These are phyloP conservation scores for Dromius quadrimaculatus DNA, from an alignment of 2,888 invertebrate genomes.

Conservation along the genomic window DNA sequence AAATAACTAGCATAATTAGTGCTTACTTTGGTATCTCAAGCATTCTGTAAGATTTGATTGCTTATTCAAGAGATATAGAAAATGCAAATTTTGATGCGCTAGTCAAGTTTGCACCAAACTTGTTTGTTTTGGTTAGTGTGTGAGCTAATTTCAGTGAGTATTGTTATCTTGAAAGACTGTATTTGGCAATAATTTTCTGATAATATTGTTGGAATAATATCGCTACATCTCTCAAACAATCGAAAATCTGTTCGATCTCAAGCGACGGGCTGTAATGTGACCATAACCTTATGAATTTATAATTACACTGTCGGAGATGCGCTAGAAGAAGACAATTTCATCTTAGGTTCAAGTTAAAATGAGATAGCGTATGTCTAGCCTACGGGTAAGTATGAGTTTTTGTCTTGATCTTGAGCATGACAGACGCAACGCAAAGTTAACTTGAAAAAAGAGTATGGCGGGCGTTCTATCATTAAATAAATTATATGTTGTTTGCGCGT, in stretches of 20 bases:
- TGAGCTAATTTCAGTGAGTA: no score
- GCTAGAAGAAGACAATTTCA: not conserved
- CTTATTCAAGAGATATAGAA: no score
- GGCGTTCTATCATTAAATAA: conserved; percentile 52
- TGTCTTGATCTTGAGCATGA: conserved; percentile 14
- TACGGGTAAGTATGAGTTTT: conserved; percentile 26
- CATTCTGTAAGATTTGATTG: no score
- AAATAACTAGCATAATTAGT: no score
- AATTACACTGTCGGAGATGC: conserved; percentile 30
- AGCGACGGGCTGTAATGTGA: conserved; percentile 44
- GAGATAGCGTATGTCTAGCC: not conserved
- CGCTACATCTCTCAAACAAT: no score
- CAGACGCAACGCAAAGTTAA: conserved; percentile 3
- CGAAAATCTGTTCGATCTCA: conserved; percentile 3
- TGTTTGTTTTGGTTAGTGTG: no score
- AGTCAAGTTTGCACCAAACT: no score
- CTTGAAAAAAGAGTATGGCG: not conserved
- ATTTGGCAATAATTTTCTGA: no score
- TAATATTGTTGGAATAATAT: no score
- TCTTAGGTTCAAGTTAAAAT: not conserved
- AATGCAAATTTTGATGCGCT: no score
- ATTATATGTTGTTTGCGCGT: conserved; percentile 51
- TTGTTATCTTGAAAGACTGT: no score
- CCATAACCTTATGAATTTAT: conserved; percentile 45
- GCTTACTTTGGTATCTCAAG: no score